Conservation (phyloP, 2,797 vertebrate species). For the Xerus rutilus region DNA sequence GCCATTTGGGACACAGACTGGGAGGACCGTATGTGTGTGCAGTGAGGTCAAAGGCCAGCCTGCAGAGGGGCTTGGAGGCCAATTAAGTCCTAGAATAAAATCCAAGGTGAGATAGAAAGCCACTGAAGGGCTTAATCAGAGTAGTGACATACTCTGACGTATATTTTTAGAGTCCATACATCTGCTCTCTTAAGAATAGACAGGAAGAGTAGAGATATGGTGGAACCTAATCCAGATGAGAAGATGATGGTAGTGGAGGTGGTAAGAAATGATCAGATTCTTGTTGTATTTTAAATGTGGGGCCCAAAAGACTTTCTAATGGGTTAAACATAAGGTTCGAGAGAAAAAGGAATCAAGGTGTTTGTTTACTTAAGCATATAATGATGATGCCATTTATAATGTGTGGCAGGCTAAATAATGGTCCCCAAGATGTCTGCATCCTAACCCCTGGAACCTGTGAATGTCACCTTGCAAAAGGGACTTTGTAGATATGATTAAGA, state of each 20-base stretch:
- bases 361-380: not conserved
- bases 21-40: fast-evolving
- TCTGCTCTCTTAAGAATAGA: not conserved
- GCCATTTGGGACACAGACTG: not conserved
- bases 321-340: not conserved
- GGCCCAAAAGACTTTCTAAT: not conserved
- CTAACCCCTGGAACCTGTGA: not conserved
- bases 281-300: not conserved
- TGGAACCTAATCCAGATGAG: not conserved
- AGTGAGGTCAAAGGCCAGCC: not conserved
- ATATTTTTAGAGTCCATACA: not conserved
- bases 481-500: not conserved
- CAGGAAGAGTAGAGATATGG: too few relatives aligned
- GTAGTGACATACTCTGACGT: not conserved
- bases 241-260: not conserved
- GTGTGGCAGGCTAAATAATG: not conserved
- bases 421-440: not conserved
- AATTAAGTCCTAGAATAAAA: not conserved
- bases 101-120: not conserved
- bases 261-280: not conserved
- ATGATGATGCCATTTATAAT: not conserved
- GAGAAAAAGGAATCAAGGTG: not conserved
- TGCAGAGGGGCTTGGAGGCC: not conserved
- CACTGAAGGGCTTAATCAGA: not conserved
- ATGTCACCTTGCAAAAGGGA: not conserved